Percentiles rank a stretch among this genome's conserved stretches.
phyloP scores from a whole-genome alignment of 2,888 invertebrate genomes.

The Aphidius colemani region DNA sequence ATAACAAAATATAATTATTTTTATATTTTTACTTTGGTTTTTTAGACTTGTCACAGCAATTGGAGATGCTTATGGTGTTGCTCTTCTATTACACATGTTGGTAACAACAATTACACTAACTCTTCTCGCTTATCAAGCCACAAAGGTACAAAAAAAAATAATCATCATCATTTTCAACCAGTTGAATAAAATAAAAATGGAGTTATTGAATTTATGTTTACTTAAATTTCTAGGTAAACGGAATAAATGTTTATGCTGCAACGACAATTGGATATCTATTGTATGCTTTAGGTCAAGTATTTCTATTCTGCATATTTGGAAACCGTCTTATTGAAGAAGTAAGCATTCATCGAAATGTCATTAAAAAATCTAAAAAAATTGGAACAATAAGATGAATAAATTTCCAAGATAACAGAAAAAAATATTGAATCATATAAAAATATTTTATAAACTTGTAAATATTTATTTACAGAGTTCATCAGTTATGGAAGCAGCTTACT shows the following conservation, averaged over 20 bases:
- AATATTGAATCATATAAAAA: not conserved
- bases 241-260: constrained; percentile 77
- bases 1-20: no score
- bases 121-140: constrained; percentile 83
- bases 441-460: not conserved
- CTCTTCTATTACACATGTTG: constrained; percentile 82
- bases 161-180: not conserved
- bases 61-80: constrained; percentile 84
- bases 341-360: not conserved
- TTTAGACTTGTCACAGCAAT: constrained; percentile 78
- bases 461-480: constrained; percentile 73
- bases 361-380: no score
- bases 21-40: constrained; percentile 27
- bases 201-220: not conserved
- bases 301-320: constrained; percentile 85
- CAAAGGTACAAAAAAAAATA: constrained; percentile 66
- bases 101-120: constrained; percentile 83
- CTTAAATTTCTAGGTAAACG: constrained; percentile 67
- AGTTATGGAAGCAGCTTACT: constrained; percentile 90
- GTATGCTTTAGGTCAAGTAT: constrained; percentile 83
- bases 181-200: not conserved
- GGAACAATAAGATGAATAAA: not conserved
- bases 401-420: not conserved
- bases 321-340: constrained; percentile 88
- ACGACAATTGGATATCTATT: constrained; percentile 79